Conservation (phyloP, 2,113 vertebrate genomes). For the Pandion haliaetus region DNA sequence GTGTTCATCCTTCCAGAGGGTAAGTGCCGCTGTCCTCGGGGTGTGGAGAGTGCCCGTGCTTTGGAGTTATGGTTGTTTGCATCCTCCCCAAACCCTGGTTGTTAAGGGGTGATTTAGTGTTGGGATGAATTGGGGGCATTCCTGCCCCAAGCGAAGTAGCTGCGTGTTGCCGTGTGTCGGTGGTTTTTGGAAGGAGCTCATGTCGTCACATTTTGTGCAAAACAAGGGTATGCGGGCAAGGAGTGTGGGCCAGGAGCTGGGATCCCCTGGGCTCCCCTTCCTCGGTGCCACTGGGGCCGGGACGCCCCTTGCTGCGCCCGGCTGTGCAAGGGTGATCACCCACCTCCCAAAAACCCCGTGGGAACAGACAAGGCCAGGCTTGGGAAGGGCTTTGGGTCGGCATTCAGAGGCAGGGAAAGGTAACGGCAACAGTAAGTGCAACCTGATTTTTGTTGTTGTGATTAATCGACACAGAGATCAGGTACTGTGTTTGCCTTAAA, state of each 20-base stretch:
- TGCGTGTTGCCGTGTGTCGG: accelerated
- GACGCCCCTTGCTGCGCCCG: accelerated
- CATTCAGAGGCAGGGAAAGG: not conserved
- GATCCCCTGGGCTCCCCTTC: not conserved
- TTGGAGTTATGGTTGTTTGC: accelerated
- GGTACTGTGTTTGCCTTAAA: not conserved
- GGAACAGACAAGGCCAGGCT: accelerated
- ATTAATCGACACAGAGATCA: not conserved
- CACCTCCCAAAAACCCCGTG: accelerated
- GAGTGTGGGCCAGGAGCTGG: not conserved
- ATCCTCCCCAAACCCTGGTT: not conserved
- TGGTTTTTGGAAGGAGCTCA: not conserved
- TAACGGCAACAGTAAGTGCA: not conserved
- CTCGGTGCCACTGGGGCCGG: accelerated
- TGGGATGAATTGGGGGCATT: not conserved
- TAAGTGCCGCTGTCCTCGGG: not conserved
- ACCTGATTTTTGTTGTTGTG: not conserved
- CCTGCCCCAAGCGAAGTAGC: accelerated
- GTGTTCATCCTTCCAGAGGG: constrained; percentile 13
- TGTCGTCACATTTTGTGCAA: accelerated
- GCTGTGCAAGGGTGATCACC: not conserved
- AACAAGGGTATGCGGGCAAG: not conserved
- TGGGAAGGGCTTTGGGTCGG: accelerated
- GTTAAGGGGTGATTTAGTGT: not conserved
- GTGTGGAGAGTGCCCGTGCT: accelerated